A percentile compares a stretch with the other conserved stretches of the same genome.
phyloP scores from a whole-genome alignment of 2,113 vertebrate species.

The Protomyctophum bolini region DNA sequence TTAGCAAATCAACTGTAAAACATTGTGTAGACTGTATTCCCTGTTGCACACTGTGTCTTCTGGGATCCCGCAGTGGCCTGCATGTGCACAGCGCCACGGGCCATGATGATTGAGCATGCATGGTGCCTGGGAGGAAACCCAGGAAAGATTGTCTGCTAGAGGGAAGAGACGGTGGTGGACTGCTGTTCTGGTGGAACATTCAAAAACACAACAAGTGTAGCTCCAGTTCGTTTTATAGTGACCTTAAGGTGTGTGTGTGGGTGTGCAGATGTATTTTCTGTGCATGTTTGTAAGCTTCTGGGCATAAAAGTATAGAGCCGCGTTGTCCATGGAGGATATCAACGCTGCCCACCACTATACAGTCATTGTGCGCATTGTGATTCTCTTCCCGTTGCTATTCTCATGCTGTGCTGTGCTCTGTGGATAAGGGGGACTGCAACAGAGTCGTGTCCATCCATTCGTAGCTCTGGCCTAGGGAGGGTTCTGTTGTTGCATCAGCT shows the following conservation, averaged over 20 bases:
- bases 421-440: slow-evolving; percentile 69
- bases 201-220: slow-evolving; percentile 52
- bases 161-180: slow-evolving; percentile 25
- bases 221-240: slow-evolving; percentile 54
- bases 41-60: slow-evolving; percentile 58
- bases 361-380: slow-evolving; percentile 45
- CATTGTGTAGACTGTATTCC: slow-evolving; percentile 35
- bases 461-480: slow-evolving; percentile 66
- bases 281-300: slow-evolving; percentile 12
- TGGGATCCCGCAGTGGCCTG: slow-evolving; percentile 61
- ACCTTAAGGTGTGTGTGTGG: slow-evolving; percentile 28
- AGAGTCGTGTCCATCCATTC: slow-evolving; percentile 65
- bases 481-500: slow-evolving; percentile 28
- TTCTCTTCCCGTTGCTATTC: slow-evolving; percentile 64
- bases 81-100: slow-evolving; percentile 51
- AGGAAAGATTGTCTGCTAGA: slow-evolving; percentile 56
- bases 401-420: slow-evolving; percentile 51
- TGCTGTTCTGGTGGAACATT: slow-evolving; percentile 48
- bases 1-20: slow-evolving; percentile 43
- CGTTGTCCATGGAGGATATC: slow-evolving; percentile 46
- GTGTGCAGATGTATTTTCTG: background rate
- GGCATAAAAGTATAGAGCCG: slow-evolving; percentile 39
- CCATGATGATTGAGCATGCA: slow-evolving; percentile 67
- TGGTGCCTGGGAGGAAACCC: slow-evolving; percentile 54
- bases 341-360: slow-evolving; percentile 24